These are phyloP conservation scores for Diaperis boleti DNA, from an alignment of 2,888 invertebrate species.

Conservation along the genomic window DNA sequence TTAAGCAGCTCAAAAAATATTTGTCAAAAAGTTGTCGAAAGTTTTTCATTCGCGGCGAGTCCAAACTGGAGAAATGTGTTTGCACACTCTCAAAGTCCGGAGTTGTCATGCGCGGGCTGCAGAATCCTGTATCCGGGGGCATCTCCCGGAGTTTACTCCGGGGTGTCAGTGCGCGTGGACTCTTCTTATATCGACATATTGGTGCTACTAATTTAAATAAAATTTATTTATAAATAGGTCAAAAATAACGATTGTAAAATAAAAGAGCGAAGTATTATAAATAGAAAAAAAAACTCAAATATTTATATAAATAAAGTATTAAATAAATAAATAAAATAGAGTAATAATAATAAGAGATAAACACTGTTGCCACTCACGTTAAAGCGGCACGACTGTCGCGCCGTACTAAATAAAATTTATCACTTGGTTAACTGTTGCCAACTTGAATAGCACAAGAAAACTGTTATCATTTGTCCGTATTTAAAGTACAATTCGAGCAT, in stretches of 20 bases:
- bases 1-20: constrained; percentile 7
- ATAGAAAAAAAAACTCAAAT: constrained; percentile 32
- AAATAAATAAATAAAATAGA: constrained; percentile 34
- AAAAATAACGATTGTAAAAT: constrained; percentile 33
- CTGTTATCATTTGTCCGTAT: constrained; percentile 22
- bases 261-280: constrained; percentile 28
- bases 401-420: constrained; percentile 26
- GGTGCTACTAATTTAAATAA: constrained; percentile 57
- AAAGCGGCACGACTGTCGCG: constrained; percentile 26
- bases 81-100: constrained; percentile 12
- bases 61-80: constrained; percentile 20
- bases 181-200: constrained; percentile 57
- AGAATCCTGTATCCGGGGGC: constrained; percentile 59
- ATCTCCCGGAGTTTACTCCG: constrained; percentile 59
- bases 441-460: constrained; percentile 19
- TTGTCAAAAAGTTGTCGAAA: constrained; percentile 30
- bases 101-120: constrained; percentile 55
- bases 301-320: constrained; percentile 33
- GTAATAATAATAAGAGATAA: constrained; percentile 21
- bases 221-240: constrained; percentile 31
- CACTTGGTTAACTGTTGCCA: constrained; percentile 19
- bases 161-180: constrained; percentile 54
- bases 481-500: constrained; percentile 32
- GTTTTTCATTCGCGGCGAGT: constrained; percentile 11
- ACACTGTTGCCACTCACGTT: constrained; percentile 17